These are phyloP conservation scores for Drosophila auraria DNA, from an alignment of 1,140 invertebrate genomes.

Conservation along the genomic window DNA sequence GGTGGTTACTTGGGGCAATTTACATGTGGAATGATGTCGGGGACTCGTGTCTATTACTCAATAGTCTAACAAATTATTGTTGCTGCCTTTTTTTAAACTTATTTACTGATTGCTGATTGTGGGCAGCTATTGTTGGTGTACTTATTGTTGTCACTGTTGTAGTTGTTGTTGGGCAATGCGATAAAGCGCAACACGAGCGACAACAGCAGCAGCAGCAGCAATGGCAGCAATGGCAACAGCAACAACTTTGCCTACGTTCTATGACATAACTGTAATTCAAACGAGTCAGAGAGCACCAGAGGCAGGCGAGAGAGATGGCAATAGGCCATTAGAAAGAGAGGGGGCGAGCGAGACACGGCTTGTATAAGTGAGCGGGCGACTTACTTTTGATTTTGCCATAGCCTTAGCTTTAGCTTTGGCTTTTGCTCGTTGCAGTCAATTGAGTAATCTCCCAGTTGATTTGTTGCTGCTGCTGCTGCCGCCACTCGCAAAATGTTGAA, in stretches of 20 bases:
- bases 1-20: constrained; percentile 5
- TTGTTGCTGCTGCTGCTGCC: constrained; percentile 39
- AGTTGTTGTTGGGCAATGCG: constrained; percentile 46
- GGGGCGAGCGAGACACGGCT: constrained; percentile 9
- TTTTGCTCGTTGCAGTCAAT: constrained; percentile 56
- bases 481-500: constrained; percentile 73
- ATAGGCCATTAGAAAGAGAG: constrained; percentile 31
- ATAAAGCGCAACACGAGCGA: constrained; percentile 70
- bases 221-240: constrained; percentile 6
- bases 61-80: constrained; percentile 52
- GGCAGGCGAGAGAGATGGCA: constrained; percentile 40
- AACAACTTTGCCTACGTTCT: constrained; percentile 73
- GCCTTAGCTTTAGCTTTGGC: constrained; percentile 16
- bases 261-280: constrained; percentile 83
- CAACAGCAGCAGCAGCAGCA: constrained; percentile 35
- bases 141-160: constrained; percentile 12
- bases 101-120: constrained; percentile 61
- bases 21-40: constrained; percentile 36
- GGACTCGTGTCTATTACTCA: constrained; percentile 48
- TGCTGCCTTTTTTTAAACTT: constrained; percentile 4
- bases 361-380: constrained; percentile 67
- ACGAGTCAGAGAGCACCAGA: constrained; percentile 61
- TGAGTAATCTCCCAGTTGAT: constrained; percentile 70
- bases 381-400: constrained; percentile 69
- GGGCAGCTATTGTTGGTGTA: constrained; percentile 24